phyloP scores from a whole-genome alignment of 2,113 vertebrate genomes.

The Tragelaphus strepsiceros region DNA sequence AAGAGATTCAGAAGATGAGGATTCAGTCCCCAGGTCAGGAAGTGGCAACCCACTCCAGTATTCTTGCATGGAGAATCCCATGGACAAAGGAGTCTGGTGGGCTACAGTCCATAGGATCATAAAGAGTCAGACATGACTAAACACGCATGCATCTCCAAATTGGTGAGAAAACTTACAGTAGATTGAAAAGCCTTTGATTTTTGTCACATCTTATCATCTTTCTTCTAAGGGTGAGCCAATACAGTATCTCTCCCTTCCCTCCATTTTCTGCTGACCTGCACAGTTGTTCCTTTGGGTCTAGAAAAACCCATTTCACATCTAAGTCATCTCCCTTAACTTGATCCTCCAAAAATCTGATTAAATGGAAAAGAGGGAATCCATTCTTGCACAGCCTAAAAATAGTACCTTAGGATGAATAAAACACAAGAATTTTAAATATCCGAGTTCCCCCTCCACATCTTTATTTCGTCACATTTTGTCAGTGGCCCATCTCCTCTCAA shows the following conservation, averaged over 20 bases:
- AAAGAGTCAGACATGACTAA: not conserved
- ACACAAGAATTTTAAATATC: not conserved
- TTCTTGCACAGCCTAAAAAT: not conserved
- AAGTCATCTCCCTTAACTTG: not conserved
- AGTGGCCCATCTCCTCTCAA: not conserved
- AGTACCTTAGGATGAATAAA: not conserved
- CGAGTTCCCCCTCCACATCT: not conserved
- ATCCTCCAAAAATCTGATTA: constrained; percentile 1
- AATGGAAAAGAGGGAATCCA: not conserved
- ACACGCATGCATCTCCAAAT: not conserved
- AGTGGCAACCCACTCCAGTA: not conserved
- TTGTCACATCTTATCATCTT: not conserved
- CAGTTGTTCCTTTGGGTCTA: not conserved
- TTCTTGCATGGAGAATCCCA: not conserved
- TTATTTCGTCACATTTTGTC: not conserved
- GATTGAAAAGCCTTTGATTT: not conserved
- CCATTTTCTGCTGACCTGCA: not conserved
- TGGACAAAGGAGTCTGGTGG: not conserved
- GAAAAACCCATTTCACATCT: not conserved
- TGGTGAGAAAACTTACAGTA: not conserved
- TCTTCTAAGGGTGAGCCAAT: not conserved
- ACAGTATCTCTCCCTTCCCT: not conserved
- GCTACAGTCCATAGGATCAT: not conserved
- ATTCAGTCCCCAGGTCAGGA: not conserved
- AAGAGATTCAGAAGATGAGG: not conserved